A percentile compares a stretch with the other conserved stretches of the same genome.
phyloP scores from a whole-genome alignment of 2,113 vertebrate genomes.

The Hippocampus comes region DNA sequence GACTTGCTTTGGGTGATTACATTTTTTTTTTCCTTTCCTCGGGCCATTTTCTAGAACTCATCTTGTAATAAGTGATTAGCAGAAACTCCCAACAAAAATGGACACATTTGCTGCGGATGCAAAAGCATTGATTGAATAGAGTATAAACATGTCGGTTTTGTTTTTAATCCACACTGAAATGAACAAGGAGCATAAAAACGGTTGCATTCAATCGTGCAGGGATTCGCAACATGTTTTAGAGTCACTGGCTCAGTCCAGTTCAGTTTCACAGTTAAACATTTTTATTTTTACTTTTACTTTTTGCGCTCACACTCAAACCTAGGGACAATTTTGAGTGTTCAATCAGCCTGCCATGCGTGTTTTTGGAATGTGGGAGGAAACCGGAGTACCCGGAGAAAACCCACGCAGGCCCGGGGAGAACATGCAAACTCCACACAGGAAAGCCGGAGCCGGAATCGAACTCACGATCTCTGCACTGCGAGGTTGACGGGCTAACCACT shows the following conservation, averaged over 20 bases:
- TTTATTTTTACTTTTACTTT: too few relatives aligned
- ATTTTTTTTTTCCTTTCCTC: not conserved
- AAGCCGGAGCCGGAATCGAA: too few relatives aligned
- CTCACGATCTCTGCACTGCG: too few relatives aligned
- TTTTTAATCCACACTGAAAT: slow-evolving; percentile 34
- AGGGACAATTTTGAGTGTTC: too few relatives aligned
- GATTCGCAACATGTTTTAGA: not conserved
- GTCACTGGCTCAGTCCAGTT: not conserved
- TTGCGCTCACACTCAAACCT: too few relatives aligned
- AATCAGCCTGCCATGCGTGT: too few relatives aligned
- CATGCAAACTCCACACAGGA: too few relatives aligned
- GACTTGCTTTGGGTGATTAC: not conserved
- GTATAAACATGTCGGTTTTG: slow-evolving; percentile 21
- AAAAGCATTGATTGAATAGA: slow-evolving; percentile 21
- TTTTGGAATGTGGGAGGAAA: too few relatives aligned
- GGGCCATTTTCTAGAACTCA: slow-evolving; percentile 61
- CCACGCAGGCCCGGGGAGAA: too few relatives aligned
- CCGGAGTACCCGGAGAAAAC: too few relatives aligned
- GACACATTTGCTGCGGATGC: slow-evolving; percentile 56
- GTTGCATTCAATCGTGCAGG: not conserved
- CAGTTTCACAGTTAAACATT: not conserved
- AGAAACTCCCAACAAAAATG: slow-evolving; percentile 18
- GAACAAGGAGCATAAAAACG: not conserved
- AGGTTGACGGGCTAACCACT: too few relatives aligned
- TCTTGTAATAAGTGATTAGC: slow-evolving; percentile 67